These are phyloP conservation scores for Meles meles DNA, from an alignment of 2,113 vertebrate species.

Conservation along the genomic window DNA sequence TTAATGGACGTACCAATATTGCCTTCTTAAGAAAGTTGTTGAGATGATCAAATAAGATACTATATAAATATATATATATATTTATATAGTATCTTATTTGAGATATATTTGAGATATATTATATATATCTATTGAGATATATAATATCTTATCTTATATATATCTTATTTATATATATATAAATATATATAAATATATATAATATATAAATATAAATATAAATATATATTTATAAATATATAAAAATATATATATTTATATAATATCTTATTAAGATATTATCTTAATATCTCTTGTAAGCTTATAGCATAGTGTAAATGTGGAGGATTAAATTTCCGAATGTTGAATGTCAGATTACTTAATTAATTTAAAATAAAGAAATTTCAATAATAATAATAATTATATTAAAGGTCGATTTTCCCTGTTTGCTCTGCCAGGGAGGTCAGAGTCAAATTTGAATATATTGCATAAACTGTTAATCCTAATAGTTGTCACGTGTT, in stretches of 20 bases:
- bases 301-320: background rate
- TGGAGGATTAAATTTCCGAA: background rate
- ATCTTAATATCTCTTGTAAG: background rate
- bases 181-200: too few relatives aligned
- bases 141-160: too few relatives aligned
- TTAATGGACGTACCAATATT: background rate
- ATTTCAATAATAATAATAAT: background rate
- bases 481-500: background rate
- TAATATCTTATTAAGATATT: too few relatives aligned
- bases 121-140: too few relatives aligned
- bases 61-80: too few relatives aligned
- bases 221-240: too few relatives aligned
- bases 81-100: too few relatives aligned
- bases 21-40: background rate
- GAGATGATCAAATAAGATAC: background rate
- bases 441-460: conserved; percentile 15
- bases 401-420: background rate
- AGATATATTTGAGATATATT: too few relatives aligned
- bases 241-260: too few relatives aligned
- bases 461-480: background rate
- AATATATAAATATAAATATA: too few relatives aligned
- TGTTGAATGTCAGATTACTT: background rate
- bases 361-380: background rate
- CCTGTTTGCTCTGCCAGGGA: background rate
- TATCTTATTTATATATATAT: too few relatives aligned